phyloP scores from a whole-genome alignment of 2,797 vertebrate species.

The Gymnocypris eckloni region DNA sequence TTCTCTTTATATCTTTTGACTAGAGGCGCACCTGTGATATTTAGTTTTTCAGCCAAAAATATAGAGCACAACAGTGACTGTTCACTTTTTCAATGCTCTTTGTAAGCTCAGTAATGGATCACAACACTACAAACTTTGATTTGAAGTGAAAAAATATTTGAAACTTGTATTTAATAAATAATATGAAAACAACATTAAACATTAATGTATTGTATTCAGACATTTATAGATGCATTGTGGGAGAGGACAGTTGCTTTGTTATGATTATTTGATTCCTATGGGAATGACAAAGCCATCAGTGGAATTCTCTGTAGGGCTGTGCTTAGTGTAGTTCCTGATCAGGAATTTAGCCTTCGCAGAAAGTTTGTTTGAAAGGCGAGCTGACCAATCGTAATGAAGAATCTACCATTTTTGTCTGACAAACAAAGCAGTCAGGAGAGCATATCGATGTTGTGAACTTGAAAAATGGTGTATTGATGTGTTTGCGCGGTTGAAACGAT shows the following conservation, averaged over 20 bases:
- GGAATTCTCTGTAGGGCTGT: not conserved
- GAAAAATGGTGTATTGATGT: not conserved
- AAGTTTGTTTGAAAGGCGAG: no score
- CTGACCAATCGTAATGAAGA: no score
- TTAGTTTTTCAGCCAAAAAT: constrained; percentile 22
- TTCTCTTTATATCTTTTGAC: constrained; percentile 33
- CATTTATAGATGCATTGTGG: not conserved
- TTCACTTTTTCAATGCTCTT: not conserved
- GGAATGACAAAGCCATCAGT: not conserved
- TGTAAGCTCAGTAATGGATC: not conserved
- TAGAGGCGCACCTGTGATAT: constrained; percentile 2
- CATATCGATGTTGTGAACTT: no score
- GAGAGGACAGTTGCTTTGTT: not conserved
- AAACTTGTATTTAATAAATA: not conserved
- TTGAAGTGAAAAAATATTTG: not conserved
- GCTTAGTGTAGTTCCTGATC: not conserved
- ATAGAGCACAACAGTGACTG: not conserved
- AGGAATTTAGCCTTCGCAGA: no score
- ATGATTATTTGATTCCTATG: not conserved
- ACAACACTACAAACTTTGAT: not conserved
- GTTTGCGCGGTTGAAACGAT: not conserved
- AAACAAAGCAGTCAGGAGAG: no score
- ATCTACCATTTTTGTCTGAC: no score
- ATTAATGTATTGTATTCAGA: not conserved
- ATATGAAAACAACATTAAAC: not conserved